Evolutionary conservation across 2,113 vertebrate species (phyloP).

Genomic region (Lophura nycthemera): DNA sequence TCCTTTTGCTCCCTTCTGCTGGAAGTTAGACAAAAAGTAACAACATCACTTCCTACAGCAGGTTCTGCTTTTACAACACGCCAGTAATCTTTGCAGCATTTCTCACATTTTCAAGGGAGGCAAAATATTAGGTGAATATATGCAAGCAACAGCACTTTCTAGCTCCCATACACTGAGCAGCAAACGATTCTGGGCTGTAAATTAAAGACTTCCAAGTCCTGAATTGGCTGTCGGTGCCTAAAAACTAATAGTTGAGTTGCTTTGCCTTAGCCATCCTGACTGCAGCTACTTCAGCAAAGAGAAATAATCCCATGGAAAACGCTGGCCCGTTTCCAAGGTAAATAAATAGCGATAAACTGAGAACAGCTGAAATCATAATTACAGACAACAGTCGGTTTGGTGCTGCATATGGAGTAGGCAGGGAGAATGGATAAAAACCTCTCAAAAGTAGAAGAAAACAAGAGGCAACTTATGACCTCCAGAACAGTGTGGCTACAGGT

Average conservation of each 20-base stretch:
- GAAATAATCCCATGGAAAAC: conserved; percentile 23
- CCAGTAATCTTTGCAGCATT: background rate
- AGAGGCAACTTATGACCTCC: background rate
- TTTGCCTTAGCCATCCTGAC: background rate
- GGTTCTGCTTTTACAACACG: background rate
- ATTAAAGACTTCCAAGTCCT: background rate
- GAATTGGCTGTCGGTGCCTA: background rate
- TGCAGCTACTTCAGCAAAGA: background rate
- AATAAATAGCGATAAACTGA: conserved; percentile 31
- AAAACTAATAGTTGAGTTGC: background rate
- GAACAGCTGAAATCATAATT: conserved; percentile 33
- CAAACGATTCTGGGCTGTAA: background rate
- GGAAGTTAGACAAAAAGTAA: background rate
- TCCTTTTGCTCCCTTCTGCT: background rate
- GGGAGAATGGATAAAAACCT: background rate
- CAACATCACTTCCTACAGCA: background rate
- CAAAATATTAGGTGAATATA: background rate
- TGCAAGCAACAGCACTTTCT: background rate
- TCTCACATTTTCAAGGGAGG: background rate
- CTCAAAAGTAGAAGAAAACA: background rate
- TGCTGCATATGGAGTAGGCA: background rate
- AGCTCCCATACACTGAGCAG: background rate
- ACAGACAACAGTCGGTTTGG: background rate
- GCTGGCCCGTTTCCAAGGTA: conserved; percentile 40
- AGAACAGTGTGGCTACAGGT: accelerated